Base-by-base conservation (phyloP, 2,888 invertebrate genomes). In the Axea sp. region DNA sequence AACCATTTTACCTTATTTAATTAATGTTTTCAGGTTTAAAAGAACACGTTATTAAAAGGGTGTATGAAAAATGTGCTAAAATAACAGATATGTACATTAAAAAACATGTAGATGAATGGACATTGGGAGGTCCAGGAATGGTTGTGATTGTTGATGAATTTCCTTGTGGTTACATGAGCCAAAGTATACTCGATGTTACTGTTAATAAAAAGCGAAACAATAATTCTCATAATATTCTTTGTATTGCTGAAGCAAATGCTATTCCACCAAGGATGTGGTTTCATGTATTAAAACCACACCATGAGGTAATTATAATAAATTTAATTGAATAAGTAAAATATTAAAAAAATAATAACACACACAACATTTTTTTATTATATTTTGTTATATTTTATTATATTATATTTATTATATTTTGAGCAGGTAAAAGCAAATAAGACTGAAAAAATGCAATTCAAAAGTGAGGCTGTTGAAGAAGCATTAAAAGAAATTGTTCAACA, bases 131-230 rank as follows among this genome's bases (percentile, higher is more conserved):
- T 0, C 89, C 89, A 19, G 89, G 90, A 76, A 88, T 89, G 41
- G 90, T 93, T 30, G 90, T 93, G n/a, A 86, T 93, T 6, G 89
- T 91, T 0, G 92, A 92, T 77, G 89, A 92, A 82, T 93, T 91
- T 83, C 93, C 93, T 0, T 90, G 90, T 80, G 92, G 92, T 37
- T 87, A 90, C 53, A 91, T 91, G 86, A 87, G 90, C 37, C 88
- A 90, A 26, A 90, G 89, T 3, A 89, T 89, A 0, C 89, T 90
- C 55, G 90, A 90, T 5, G 89, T 86, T 9, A 83, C 82, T 35
- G 84, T 83, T 53, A 81, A 83, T 17, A 87, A 90, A 0, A 90
- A 90, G 65, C 89, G 90, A 65, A 87, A 87, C 67, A 88, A 88
- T 76, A 89, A 88, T 80, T 89, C 90, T 53, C 91, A 91, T 62